A percentile compares a stretch with the other conserved stretches of the same genome.
These are phyloP conservation scores for Drosophila orosa DNA, from an alignment of 1,140 invertebrate genomes.

Conservation along the genomic window DNA sequence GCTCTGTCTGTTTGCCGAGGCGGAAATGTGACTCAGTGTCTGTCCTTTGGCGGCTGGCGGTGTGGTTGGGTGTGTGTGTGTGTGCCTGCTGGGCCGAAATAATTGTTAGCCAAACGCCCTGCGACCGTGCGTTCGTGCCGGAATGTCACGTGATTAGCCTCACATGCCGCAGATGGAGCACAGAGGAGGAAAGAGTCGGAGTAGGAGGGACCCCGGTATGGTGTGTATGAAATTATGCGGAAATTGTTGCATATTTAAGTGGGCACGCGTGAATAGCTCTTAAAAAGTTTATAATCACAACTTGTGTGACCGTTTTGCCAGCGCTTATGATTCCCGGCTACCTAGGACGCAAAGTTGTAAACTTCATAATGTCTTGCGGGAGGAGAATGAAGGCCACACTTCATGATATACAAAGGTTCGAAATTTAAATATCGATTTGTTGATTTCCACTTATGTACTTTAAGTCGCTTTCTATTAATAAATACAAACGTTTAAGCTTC, in stretches of 20 bases:
- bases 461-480: no score
- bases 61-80: conserved; percentile 6
- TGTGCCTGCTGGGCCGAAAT: conserved; percentile 64
- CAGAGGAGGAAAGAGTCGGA: not conserved
- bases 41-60: not conserved
- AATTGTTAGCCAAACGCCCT: conserved; percentile 71
- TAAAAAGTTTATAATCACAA: conserved; percentile 63
- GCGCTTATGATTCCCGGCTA: not conserved
- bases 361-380: not conserved
- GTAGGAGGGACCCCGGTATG: not conserved
- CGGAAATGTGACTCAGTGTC: conserved; percentile 6
- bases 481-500: no score
- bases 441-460: conserved; percentile 16
- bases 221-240: conserved; percentile 71
- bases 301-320: conserved; percentile 39
- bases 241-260: conserved; percentile 79
- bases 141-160: conserved; percentile 70
- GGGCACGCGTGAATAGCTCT: conserved; percentile 68
- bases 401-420: not conserved
- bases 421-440: not conserved
- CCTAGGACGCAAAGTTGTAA: conserved; percentile 7
- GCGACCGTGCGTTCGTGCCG: conserved; percentile 49
- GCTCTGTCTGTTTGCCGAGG: conserved; percentile 50
- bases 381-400: not conserved
- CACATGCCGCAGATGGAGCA: conserved; percentile 1